Evolutionary conservation across 2,888 invertebrate genomes (phyloP).

Genomic region (Phaedon cochleariae): DNA sequence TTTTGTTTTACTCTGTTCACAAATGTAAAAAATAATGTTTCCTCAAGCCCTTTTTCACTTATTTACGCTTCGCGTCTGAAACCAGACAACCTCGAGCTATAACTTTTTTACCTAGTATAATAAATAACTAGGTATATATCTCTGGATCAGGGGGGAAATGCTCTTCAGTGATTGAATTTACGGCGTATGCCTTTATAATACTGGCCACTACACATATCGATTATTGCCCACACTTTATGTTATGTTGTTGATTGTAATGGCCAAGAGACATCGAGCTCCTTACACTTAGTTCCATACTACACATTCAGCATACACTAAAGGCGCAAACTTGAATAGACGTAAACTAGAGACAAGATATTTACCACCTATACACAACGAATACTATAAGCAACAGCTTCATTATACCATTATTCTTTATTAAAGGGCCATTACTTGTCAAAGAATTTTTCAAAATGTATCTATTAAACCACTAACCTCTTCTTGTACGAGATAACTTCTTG

Average conservation of each 20-base stretch:
- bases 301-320: background rate
- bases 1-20: no score
- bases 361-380: background rate
- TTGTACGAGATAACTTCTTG: no score
- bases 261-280: background rate
- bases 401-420: constrained; percentile 50
- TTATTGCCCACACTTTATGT: background rate
- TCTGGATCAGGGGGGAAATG: no score
- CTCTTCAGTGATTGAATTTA: background rate
- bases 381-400: constrained; percentile 45
- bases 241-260: background rate
- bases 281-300: background rate
- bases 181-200: no score
- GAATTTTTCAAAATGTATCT: constrained; percentile 43
- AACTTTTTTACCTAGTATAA: no score
- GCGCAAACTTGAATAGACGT: background rate
- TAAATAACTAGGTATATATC: no score
- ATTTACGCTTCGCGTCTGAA: no score
- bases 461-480: background rate
- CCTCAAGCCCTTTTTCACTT: no score
- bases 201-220: background rate
- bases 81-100: no score
- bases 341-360: background rate
- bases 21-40: no score
- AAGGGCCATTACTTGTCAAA: constrained; percentile 49